Percentiles rank a stretch among this genome's conserved stretches.
These are phyloP conservation scores for Serinus canaria DNA, from an alignment of 2,113 vertebrate species.

Conservation along the genomic window DNA sequence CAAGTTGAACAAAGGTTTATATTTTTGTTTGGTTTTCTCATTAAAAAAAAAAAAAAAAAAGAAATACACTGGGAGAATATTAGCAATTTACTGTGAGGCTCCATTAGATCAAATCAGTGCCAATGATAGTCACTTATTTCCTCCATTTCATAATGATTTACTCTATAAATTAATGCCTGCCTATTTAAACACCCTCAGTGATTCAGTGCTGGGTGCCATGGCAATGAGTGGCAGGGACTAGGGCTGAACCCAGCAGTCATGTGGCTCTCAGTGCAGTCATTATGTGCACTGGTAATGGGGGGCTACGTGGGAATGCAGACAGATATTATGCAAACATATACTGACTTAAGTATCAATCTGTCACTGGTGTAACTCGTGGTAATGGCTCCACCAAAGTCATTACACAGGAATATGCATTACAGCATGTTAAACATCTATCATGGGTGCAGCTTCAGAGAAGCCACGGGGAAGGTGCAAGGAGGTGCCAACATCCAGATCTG, in stretches of 20 bases:
- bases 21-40: not conserved
- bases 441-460: not conserved
- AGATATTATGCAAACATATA: slow-evolving; percentile 56
- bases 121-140: slow-evolving; percentile 36
- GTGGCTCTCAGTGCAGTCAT: not conserved
- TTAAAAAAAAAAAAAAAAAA: not conserved
- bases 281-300: slow-evolving; percentile 1
- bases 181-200: not conserved
- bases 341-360: slow-evolving; percentile 51
- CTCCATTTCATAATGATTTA: slow-evolving; percentile 34
- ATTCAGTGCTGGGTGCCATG: slow-evolving; percentile 6
- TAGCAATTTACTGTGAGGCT: not conserved
- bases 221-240: slow-evolving; percentile 13
- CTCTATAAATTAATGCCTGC: slow-evolving; percentile 26
- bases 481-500: not conserved
- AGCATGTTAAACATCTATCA: slow-evolving; percentile 22
- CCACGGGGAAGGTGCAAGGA: not conserved
- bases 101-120: slow-evolving; percentile 29
- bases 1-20: not conserved
- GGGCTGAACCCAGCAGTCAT: slow-evolving; percentile 19
- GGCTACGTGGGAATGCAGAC: not conserved
- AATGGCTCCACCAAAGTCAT: slow-evolving; percentile 52
- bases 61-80: not conserved
- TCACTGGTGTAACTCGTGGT: slow-evolving; percentile 39
- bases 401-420: slow-evolving; percentile 16